These are phyloP conservation scores for Frankliniella intonsa DNA, from an alignment of 2,888 invertebrate genomes.

Conservation along the genomic window DNA sequence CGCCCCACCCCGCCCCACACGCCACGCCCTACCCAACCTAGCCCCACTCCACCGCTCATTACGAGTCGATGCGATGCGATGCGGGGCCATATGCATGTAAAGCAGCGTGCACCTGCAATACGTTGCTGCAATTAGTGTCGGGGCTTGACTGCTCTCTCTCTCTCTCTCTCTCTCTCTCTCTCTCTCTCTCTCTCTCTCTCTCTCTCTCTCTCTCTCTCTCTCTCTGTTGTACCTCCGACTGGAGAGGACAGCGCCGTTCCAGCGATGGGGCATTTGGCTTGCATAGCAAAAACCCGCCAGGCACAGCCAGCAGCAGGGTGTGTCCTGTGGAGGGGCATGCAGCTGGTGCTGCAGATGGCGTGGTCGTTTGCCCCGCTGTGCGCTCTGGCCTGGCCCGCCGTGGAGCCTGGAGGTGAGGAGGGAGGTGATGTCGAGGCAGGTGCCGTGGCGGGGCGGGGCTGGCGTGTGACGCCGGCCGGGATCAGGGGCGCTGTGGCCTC, in stretches of 20 bases:
- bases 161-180: too few relatives aligned
- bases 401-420: too few relatives aligned
- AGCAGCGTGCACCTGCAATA: neutral
- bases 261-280: neutral
- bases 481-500: too few relatives aligned
- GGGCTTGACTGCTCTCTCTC: too few relatives aligned
- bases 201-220: neutral
- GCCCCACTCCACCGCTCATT: conserved; percentile 11
- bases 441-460: too few relatives aligned
- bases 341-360: neutral
- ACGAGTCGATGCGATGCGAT: conserved; percentile 20
- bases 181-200: too few relatives aligned
- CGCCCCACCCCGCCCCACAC: neutral
- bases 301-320: neutral
- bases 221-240: neutral
- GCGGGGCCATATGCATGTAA: conserved; percentile 21
- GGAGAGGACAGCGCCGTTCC: neutral
- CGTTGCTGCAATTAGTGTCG: too few relatives aligned
- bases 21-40: neutral
- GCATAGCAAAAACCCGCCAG: too few relatives aligned
- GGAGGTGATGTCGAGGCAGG: too few relatives aligned
- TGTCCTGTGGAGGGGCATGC: neutral
- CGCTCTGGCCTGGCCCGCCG: too few relatives aligned
- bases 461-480: too few relatives aligned
- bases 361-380: neutral